Evolutionary conservation across 2,888 invertebrate species (phyloP).

Genomic region (Plutella xylostella): DNA sequence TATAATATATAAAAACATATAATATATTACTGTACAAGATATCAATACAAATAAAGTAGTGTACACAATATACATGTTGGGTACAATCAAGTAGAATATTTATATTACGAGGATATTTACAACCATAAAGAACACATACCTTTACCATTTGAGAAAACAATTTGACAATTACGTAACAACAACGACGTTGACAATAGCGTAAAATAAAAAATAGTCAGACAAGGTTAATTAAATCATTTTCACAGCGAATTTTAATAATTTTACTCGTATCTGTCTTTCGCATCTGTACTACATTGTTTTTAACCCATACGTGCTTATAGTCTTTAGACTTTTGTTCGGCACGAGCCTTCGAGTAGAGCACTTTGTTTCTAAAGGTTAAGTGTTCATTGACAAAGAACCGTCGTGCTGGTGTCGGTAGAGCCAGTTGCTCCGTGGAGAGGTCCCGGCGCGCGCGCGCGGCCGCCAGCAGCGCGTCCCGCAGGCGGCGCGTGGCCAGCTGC

Average conservation of each 20-base stretch:
- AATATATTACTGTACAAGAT: too few relatives aligned
- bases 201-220: too few relatives aligned
- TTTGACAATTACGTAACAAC: too few relatives aligned
- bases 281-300: slow-evolving; percentile 3
- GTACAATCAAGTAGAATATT: too few relatives aligned
- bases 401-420: neutral
- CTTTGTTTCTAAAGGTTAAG: slow-evolving; percentile 9
- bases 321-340: neutral
- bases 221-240: neutral
- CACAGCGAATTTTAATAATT: neutral
- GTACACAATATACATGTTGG: too few relatives aligned
- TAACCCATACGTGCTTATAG: slow-evolving; percentile 8
- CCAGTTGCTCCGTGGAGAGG: slow-evolving; percentile 3
- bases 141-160: too few relatives aligned
- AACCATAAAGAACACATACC: too few relatives aligned
- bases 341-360: slow-evolving; percentile 4
- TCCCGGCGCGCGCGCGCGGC: slow-evolving; percentile 10
- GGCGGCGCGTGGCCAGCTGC: slow-evolving; percentile 9
- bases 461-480: slow-evolving; percentile 10
- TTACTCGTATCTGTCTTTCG: slow-evolving; percentile 7
- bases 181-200: too few relatives aligned
- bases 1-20: too few relatives aligned
- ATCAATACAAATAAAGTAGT: too few relatives aligned
- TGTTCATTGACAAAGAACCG: slow-evolving; percentile 8
- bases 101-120: too few relatives aligned